Percentiles rank a stretch among this genome's conserved stretches.
Conservation (phyloP, 2,797 vertebrate species). For the Poecilia velifera region DNA sequence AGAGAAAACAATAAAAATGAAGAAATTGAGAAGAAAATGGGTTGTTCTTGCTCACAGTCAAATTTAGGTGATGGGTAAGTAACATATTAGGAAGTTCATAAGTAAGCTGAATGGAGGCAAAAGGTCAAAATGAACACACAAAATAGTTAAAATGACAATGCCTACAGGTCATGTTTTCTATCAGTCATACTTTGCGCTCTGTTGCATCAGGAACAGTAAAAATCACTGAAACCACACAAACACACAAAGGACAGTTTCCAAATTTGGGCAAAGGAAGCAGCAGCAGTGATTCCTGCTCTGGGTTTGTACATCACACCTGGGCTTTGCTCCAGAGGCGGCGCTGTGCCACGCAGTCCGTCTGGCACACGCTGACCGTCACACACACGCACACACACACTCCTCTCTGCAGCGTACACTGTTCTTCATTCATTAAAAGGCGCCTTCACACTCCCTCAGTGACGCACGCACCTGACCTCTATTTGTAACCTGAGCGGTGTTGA, state of each 20-base stretch:
- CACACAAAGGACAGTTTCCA: constrained; percentile 16
- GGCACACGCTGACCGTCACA: constrained; percentile 52
- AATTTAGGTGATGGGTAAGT: not conserved
- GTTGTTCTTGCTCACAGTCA: not conserved
- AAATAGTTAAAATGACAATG: not conserved
- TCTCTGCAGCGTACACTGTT: constrained; percentile 47
- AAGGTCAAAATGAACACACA: not conserved
- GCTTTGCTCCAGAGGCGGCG: constrained; percentile 73
- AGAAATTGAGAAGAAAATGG: not conserved
- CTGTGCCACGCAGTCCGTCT: constrained; percentile 77
- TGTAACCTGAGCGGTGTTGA: constrained; percentile 75
- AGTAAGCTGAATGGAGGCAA: not conserved
- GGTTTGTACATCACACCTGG: constrained; percentile 68
- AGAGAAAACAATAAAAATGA: not conserved
- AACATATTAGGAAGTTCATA: not conserved
- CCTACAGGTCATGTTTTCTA: not conserved
- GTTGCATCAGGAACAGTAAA: constrained; percentile 19
- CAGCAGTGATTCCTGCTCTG: constrained; percentile 64
- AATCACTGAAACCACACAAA: constrained; percentile 20
- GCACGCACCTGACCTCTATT: constrained; percentile 68
- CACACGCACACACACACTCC: constrained; percentile 49
- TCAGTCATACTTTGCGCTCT: not conserved
- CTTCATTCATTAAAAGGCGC: constrained; percentile 51
- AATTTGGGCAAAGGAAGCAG: constrained; percentile 46
- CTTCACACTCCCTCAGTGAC: constrained; percentile 51